Evolutionary conservation across 2,888 invertebrate genomes (phyloP), one percentile per base, ranked within the genome.

Genomic region (Eristalis tenax): DNA sequence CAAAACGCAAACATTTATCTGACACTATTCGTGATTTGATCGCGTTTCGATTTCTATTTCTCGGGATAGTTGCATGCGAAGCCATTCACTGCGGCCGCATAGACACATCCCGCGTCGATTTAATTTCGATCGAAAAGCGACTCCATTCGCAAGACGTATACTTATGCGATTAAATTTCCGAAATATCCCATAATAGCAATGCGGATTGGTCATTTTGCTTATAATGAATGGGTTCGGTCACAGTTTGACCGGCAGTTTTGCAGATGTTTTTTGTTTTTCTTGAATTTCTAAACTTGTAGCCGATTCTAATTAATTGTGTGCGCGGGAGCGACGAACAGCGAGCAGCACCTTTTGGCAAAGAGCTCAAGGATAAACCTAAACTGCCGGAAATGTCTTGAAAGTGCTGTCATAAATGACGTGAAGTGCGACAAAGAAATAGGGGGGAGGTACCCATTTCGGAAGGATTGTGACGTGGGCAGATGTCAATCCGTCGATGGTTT

Each of bases 151-250:
- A 57, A 75, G 63, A 61, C 70, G 75, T 86, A 81, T 82, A 86
- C 56, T 82, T 86, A 78, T 50, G 69, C 22, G 71, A 82, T 78
- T 79, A 75, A 71, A 68, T 75, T 80, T 69, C 32, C 69, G 78
- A 86, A 86, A 86, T 65, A 82, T 86, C 61, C 79, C 70, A 75
- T 86, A 86, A 86, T 86, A 83, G 82, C 66, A 86, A 86, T 71
- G 78, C 18, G 81, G 69, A 82, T 75, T 86, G 86, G 86, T 86
- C 86, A 86, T 86, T 86, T 35, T 82, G 71, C 75, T 85, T 82
- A 75, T 86, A 86, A 86, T 86, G 82, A 86, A n/a, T 61, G 66
- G 78, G 86, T 22, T 75, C 35, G 38, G 26, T 23, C 15, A 26
- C 28, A 18, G 50, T 50, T 50, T 50, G 18, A 50, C 18, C 50